phyloP scores from a whole-genome alignment of 2,888 invertebrate genomes.

The Dynastes tityus region DNA sequence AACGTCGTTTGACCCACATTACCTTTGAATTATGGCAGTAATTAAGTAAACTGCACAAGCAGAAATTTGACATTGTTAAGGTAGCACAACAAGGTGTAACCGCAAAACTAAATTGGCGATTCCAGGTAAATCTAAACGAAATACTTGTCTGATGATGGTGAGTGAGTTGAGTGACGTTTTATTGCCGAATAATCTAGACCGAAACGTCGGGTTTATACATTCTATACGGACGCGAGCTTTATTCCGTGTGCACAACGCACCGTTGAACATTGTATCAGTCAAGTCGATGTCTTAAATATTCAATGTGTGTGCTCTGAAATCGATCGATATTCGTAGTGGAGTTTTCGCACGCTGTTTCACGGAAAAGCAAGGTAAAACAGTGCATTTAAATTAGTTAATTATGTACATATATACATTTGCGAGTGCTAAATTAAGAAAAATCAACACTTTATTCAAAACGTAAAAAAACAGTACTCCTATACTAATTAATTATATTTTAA shows the following conservation, averaged over 20 bases:
- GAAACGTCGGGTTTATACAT: not conserved
- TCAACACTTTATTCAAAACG: too few species aligned
- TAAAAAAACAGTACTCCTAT: too few species aligned
- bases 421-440: too few species aligned
- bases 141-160: not conserved
- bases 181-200: slow-evolving; percentile 7
- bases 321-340: not conserved
- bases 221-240: not conserved
- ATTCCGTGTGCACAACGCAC: slow-evolving; percentile 1
- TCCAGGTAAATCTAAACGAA: not conserved
- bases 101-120: slow-evolving; percentile 3
- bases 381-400: slow-evolving; percentile 10
- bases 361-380: not conserved
- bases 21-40: not conserved
- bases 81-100: not conserved
- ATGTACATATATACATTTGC: not conserved
- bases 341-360: not conserved
- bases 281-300: slow-evolving; percentile 11
- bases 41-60: not conserved
- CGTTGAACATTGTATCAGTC: slow-evolving; percentile 5
- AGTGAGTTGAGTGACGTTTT: not conserved
- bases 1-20: not conserved
- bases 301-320: not conserved
- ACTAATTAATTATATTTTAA: too few species aligned
- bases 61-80: not conserved